These are phyloP conservation scores for Scrobipalpa atriplicella DNA, from an alignment of 2,888 invertebrate species.

Conservation along the genomic window DNA sequence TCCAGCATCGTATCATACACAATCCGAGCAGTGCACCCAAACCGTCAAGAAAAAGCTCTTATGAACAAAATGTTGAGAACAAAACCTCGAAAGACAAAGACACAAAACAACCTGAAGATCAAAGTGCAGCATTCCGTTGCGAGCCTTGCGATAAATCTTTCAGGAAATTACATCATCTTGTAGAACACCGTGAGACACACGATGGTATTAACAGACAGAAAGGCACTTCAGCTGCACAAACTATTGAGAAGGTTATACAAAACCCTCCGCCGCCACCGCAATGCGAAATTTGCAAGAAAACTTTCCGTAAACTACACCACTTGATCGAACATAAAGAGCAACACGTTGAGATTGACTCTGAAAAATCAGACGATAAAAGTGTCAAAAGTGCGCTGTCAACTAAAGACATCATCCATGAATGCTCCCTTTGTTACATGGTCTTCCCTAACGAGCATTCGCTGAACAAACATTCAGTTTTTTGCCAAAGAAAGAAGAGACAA, in stretches of 20 bases:
- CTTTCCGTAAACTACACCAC: constrained; percentile 72
- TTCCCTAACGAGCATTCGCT: constrained; percentile 79
- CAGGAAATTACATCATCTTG: constrained; percentile 76
- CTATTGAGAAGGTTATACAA: constrained; percentile 45
- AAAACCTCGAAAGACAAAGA: constrained; percentile 51
- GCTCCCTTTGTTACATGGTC: constrained; percentile 79
- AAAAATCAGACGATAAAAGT: constrained; percentile 75
- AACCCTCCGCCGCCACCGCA: constrained; percentile 58
- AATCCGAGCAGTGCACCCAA: constrained; percentile 53
- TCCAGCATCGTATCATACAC: constrained; percentile 74
- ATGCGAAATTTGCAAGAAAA: constrained; percentile 74
- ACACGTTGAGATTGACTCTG: constrained; percentile 68
- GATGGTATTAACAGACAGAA: constrained; percentile 71
- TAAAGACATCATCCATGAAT: constrained; percentile 79
- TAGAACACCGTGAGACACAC: constrained; percentile 77
- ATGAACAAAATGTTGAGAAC: constrained; percentile 55
- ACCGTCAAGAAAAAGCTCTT: constrained; percentile 61
- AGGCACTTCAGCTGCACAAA: constrained; percentile 42
- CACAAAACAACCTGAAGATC: constrained; percentile 59
- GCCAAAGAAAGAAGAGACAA: constrained; percentile 72
- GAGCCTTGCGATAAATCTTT: constrained; percentile 80
- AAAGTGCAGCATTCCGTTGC: constrained; percentile 73
- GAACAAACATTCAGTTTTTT: constrained; percentile 69
- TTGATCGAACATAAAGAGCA: constrained; percentile 77
- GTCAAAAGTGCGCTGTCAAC: constrained; percentile 71